Conservation (phyloP, 2,797 vertebrate species). For the Echiichthys vipera region DNA sequence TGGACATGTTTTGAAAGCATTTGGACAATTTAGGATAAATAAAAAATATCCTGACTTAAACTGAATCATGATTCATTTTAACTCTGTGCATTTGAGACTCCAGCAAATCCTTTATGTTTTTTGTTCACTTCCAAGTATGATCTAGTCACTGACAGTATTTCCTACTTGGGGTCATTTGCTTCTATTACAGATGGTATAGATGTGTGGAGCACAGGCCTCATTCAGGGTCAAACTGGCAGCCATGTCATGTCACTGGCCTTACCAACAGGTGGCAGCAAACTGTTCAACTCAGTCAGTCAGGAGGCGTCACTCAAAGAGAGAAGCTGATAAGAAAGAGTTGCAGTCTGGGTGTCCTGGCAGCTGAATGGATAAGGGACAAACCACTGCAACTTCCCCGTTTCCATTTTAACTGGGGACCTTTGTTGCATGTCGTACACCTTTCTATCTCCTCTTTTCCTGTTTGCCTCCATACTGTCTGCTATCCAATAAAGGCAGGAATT, state of each 20-base stretch:
- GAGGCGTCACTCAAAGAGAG: neutral
- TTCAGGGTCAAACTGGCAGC: neutral
- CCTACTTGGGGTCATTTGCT: neutral
- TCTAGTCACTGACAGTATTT: neutral
- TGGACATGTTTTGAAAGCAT: neutral
- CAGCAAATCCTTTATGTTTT: no score
- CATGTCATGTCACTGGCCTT: neutral
- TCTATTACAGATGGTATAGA: neutral
- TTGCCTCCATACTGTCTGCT: neutral
- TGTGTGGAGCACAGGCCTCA: neutral
- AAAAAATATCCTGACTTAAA: neutral
- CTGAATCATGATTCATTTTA: neutral
- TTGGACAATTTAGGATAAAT: neutral
- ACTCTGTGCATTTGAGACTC: neutral
- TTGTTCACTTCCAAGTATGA: neutral
- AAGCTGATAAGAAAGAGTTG: neutral
- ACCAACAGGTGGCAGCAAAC: constrained; percentile 85
- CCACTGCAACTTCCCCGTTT: neutral
- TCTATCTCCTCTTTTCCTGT: neutral
- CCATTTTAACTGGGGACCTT: neutral
- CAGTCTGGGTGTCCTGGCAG: neutral
- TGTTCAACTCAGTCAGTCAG: constrained; percentile 41
- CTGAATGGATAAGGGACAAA: neutral
- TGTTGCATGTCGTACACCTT: neutral
- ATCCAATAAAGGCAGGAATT: neutral